Percentiles rank a stretch among this genome's conserved stretches.
phyloP scores from a whole-genome alignment of 2,888 invertebrate genomes.

The Unio pictorum region DNA sequence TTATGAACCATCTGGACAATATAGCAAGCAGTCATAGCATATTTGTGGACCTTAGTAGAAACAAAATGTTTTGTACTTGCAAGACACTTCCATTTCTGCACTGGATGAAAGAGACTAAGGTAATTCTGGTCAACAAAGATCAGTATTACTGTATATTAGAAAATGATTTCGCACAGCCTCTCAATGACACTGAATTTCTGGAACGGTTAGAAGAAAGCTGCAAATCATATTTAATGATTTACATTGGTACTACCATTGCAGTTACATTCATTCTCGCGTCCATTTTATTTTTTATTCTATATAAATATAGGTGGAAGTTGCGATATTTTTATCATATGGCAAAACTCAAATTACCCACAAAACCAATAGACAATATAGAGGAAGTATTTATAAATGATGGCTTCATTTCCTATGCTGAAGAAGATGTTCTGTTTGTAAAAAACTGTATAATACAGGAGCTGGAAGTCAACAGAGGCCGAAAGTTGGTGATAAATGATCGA shows the following conservation, averaged over 20 bases:
- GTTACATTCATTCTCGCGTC: slow-evolving; percentile 11
- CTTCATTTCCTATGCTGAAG: slow-evolving; percentile 45
- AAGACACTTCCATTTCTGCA: slow-evolving; percentile 19
- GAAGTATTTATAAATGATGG: slow-evolving; percentile 37
- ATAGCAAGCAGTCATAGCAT: slow-evolving; percentile 5
- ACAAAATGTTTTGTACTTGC: slow-evolving; percentile 23
- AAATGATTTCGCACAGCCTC: slow-evolving; percentile 8
- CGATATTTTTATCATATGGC: slow-evolving; percentile 33
- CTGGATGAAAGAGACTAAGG: slow-evolving; percentile 15
- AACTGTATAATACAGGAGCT: slow-evolving; percentile 29
- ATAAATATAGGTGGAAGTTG: slow-evolving; percentile 23
- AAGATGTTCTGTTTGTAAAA: slow-evolving; percentile 27
- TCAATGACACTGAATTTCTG: slow-evolving; percentile 9
- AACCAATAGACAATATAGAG: not conserved
- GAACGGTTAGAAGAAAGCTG: slow-evolving; percentile 16
- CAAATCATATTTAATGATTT: slow-evolving; percentile 15
- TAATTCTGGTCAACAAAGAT: slow-evolving; percentile 10
- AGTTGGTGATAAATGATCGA: slow-evolving; percentile 28
- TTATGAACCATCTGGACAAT: slow-evolving; percentile 6
- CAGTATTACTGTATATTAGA: slow-evolving; percentile 20
- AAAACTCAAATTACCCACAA: slow-evolving; percentile 16
- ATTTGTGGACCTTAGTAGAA: slow-evolving; percentile 12
- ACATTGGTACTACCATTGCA: slow-evolving; percentile 7
- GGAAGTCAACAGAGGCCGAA: slow-evolving; percentile 18
- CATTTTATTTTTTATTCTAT: slow-evolving; percentile 11